Percentiles rank a stretch among this genome's conserved stretches.
These are phyloP conservation scores for Odontamblyopus rebecca DNA, from an alignment of 2,797 vertebrate genomes.

Conservation along the genomic window DNA sequence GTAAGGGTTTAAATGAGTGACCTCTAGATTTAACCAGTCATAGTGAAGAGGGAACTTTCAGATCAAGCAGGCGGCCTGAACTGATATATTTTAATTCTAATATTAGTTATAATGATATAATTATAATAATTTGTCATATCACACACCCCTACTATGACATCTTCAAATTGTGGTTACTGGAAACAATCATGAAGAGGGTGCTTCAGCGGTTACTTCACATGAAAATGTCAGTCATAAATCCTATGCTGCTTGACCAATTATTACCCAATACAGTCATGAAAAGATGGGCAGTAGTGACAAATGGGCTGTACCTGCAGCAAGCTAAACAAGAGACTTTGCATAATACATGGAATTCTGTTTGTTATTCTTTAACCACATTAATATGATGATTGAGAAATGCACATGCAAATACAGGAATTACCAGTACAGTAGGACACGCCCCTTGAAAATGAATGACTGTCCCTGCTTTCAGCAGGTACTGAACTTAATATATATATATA, in stretches of 20 bases:
- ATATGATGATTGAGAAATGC: background rate
- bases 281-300: background rate
- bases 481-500: too few relatives aligned
- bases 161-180: conserved; percentile 3
- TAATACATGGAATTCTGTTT: conserved; percentile 14
- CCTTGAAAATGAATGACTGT: background rate
- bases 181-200: background rate
- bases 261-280: background rate
- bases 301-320: background rate
- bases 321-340: background rate
- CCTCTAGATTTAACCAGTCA: too few relatives aligned
- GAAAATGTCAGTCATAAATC: conserved; percentile 8
- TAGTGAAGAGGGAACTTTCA: too few relatives aligned
- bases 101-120: too few relatives aligned
- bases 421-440: background rate
- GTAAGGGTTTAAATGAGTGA: too few relatives aligned
- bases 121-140: too few relatives aligned
- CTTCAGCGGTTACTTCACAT: background rate
- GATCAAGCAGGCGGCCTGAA: too few relatives aligned
- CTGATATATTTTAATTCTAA: too few relatives aligned
- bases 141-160: too few relatives aligned
- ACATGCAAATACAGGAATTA: conserved; percentile 21
- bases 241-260: background rate
- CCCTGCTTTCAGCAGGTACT: background rate
- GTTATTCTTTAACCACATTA: background rate